Evolutionary conservation across 2,113 vertebrate species (phyloP), one percentile per base, ranked within the genome.

Genomic region (Acanthochromis polyacanthus): DNA sequence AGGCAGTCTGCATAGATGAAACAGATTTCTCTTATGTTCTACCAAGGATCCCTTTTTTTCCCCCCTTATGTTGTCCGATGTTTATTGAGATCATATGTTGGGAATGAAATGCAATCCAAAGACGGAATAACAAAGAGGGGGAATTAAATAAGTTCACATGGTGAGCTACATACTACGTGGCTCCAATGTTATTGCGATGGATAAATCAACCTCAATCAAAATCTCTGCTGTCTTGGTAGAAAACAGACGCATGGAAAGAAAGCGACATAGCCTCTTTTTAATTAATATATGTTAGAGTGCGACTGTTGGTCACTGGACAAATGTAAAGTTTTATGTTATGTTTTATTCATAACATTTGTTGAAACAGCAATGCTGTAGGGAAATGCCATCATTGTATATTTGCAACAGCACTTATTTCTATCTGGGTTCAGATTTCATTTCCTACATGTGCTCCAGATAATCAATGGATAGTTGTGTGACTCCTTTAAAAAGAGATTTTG

Each of bases 171-270:
- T 4, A 30, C 30, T 30, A 6, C 30, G 5, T 5, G 2, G 30
- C 30, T 30, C 30, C 30, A 57, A 4, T 28, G 1, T 65, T 43
- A 19, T 12, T 66, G 43, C 43, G 51, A 36, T 46, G 51, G 12
- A 77, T 28, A 75, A 55, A 64, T 23, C 7, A 12, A 51, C 61
- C 81, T 83, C 40, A 71, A 75, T 81, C 76, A 57, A 20, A 74
- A 56, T 45, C 2, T 0, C 36, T 46, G 16, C 38, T n/a, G 48
- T 69, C 32, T 8, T 15, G 38, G 73, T 4, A 48, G 15, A 48
- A 20, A 66, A 25, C 12, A 8, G 23, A 51, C 40, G 20, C 22
- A 58, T 11, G 48, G 3, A 48, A n/a, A 75, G 4, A 52, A 32
- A n/a, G 45, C 10, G 30, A 50, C 16, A 57, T 0, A 12, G 1